Percentiles rank a stretch among this genome's conserved stretches.
These are phyloP conservation scores for Sinocyclocheilus rhinocerous DNA, from an alignment of 2,113 vertebrate species.

Conservation along the genomic window DNA sequence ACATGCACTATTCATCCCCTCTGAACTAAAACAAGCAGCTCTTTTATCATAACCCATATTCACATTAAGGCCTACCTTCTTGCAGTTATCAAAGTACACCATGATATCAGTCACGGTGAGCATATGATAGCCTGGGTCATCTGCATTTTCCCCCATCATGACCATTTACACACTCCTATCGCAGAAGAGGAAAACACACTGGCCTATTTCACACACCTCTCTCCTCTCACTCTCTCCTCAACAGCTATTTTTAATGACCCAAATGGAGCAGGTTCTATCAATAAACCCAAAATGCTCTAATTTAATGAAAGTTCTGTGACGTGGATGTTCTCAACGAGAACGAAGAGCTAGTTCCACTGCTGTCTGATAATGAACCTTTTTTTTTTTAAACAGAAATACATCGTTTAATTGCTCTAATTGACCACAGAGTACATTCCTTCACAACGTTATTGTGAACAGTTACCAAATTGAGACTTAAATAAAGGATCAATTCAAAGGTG, in stretches of 20 bases:
- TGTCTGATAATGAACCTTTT: not conserved
- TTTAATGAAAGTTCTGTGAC: constrained; percentile 18
- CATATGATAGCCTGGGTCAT: constrained; percentile 46
- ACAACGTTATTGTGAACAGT: not conserved
- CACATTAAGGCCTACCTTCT: constrained; percentile 38
- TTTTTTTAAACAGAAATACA: not conserved
- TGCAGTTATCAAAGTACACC: constrained; percentile 55
- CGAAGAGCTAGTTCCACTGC: not conserved
- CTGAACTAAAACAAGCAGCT: not conserved
- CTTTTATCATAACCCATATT: not conserved
- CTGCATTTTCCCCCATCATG: constrained; percentile 41
- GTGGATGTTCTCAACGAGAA: constrained; percentile 19
- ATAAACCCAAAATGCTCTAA: constrained; percentile 40
- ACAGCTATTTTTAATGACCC: constrained; percentile 74
- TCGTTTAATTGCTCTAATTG: not conserved
- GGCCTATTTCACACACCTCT: constrained; percentile 49
- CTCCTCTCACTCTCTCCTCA: constrained; percentile 38
- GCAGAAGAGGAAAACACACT: constrained; percentile 45
- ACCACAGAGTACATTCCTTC: not conserved
- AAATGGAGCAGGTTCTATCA: constrained; percentile 47
- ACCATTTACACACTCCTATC: constrained; percentile 12
- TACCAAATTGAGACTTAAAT: not conserved
- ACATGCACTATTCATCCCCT: not conserved
- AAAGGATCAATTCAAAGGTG: not conserved
- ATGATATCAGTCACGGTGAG: constrained; percentile 41